A percentile compares a stretch with the other conserved stretches of the same genome.
Conservation (phyloP, 2,113 vertebrate species). For the Chitala chitala region DNA sequence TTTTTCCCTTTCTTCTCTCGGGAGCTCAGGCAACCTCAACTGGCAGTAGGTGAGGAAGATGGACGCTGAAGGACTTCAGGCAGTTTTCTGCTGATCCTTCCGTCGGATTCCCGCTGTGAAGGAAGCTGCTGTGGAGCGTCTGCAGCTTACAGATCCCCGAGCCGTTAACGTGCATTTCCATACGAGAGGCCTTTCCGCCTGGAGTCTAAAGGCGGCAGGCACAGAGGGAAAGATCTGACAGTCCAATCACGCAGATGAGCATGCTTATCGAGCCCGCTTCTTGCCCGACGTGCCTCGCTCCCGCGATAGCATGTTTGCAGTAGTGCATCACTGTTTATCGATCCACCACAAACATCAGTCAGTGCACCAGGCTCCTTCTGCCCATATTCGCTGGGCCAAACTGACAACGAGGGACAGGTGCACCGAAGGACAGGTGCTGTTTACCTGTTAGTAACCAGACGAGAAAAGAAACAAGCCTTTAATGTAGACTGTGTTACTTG, state of each 20-base stretch:
- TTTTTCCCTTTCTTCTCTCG: not conserved
- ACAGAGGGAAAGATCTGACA: not conserved
- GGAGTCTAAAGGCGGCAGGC: not conserved
- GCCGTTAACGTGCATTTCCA: not conserved
- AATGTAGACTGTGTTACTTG: too few species aligned
- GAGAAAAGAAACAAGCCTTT: too few species aligned
- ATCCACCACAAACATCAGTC: not conserved
- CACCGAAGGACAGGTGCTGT: too few species aligned
- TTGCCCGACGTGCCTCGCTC: not conserved
- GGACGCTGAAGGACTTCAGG: not conserved
- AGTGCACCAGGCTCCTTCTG: not conserved
- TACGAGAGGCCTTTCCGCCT: not conserved
- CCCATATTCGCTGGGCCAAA: not conserved
- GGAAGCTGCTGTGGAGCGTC: not conserved
- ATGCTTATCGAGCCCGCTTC: not conserved
- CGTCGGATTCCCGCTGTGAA: not conserved
- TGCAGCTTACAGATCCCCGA: not conserved
- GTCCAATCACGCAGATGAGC: not conserved
- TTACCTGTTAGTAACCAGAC: not conserved
- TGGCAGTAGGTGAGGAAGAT: not conserved
- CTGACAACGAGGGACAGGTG: not conserved
- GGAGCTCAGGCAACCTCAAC: not conserved
- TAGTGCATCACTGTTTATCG: not conserved
- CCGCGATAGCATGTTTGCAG: not conserved
- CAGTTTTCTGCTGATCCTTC: not conserved